A percentile compares a stretch with the other conserved stretches of the same genome.
Conservation (phyloP, 2,888 invertebrate genomes). For the Antheraea yamamai region DNA sequence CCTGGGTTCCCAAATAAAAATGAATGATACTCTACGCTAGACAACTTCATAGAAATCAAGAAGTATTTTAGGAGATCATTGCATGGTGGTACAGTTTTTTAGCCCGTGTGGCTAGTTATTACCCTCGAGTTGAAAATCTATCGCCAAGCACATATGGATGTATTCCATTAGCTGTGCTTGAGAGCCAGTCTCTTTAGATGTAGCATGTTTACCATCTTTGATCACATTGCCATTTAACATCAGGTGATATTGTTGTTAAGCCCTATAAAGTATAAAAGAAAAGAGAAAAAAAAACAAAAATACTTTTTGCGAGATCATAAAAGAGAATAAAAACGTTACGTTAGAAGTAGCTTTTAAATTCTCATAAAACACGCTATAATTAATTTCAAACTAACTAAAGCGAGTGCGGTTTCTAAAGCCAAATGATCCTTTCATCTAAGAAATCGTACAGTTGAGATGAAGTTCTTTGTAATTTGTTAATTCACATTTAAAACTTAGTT, state of each 20-base stretch:
- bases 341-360: background rate
- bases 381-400: conserved; percentile 11
- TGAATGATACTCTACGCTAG: background rate
- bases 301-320: background rate
- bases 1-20: background rate
- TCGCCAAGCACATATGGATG: no score
- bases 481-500: conserved; percentile 20
- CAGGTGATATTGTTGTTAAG: no score
- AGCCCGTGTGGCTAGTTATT: no score
- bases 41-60: background rate
- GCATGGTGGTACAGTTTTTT: no score
- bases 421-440: conserved; percentile 45
- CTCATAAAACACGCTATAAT: conserved; percentile 1
- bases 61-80: no score
- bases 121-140: no score
- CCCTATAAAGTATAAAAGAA: no score
- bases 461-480: conserved; percentile 41
- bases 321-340: background rate
- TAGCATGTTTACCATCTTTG: no score
- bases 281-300: no score
- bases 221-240: no score
- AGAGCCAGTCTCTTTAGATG: no score
- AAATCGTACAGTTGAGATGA: conserved; percentile 50
- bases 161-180: no score
- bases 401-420: conserved; percentile 45